Evolutionary conservation across 2,797 vertebrate genomes (phyloP), one percentile per base, ranked within the genome.

Genomic region (Apogon talboti): DNA sequence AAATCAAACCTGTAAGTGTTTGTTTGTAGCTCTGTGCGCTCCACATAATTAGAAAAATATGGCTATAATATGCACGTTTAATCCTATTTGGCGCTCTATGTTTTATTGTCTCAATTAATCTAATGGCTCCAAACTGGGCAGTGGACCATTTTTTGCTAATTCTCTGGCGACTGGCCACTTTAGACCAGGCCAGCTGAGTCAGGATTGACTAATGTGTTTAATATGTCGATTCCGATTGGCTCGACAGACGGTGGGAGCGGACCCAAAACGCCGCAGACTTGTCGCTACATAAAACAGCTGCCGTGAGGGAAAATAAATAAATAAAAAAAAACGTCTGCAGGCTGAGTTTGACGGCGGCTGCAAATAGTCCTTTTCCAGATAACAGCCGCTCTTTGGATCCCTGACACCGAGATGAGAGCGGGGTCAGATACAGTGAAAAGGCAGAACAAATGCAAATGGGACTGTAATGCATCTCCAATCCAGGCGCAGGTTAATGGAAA

Each of bases 11-110:
- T 56, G 41, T 15, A 16, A 14, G 38, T 11, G 11, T 55, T 50
- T 53, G 46, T 56, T 55, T 51, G 33, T 18, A 9, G 15, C 42
- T 47, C 24, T 28, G 11, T 50, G 11, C 48, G 45, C 69, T 66
- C 44, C 1, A 54, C 41, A 18, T 73, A 38, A 85, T 81, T 70
- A 54, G 41, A 68, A 59, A 84, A 84, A 81, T 67, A 79, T 46
- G 60, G 44, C 63, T 11, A 30, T 71, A 63, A 82, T 53, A 61
- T 15, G 44, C 15, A 53, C 43, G 60, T 76, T 57, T 70, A 60
- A 72, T 76, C 63, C 52, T 19, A 28, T 70, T 79, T 59, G 2
- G 28, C 16, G 19, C 1, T 66, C 66, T 37, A 37, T 0, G 6
- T 52, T 59, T 63, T 8, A 28, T 24, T 7, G 16, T 35, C 21